Evolutionary conservation across 2,113 vertebrate species (phyloP).

Genomic region (Octodon degus): DNA sequence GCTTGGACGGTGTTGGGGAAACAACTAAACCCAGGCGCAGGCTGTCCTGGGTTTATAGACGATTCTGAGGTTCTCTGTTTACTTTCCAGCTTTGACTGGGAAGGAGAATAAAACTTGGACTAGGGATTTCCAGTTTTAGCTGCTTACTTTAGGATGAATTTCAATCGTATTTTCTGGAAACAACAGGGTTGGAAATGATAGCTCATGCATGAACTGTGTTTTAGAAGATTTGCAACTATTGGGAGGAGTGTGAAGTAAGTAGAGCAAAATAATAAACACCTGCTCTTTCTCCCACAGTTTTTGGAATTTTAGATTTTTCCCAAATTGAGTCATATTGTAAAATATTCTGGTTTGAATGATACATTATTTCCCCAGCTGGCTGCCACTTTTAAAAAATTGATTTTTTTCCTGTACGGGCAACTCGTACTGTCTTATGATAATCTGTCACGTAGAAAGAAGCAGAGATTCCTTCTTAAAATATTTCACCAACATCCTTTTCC

Average conservation of each 20-base stretch:
- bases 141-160: background rate
- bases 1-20: background rate
- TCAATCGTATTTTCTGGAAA: constrained; percentile 9
- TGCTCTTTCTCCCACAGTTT: background rate
- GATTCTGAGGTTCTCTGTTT: constrained; percentile 8
- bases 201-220: background rate
- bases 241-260: background rate
- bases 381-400: background rate
- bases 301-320: background rate
- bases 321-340: background rate
- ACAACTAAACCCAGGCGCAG: too few relatives aligned
- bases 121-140: background rate
- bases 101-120: constrained; percentile 9
- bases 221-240: background rate
- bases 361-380: background rate
- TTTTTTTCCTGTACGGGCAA: background rate
- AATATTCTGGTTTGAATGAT: background rate
- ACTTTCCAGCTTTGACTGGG: background rate
- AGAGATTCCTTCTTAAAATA: background rate
- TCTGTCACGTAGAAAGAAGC: constrained; percentile 21
- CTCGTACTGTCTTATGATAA: background rate
- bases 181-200: background rate
- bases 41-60: background rate
- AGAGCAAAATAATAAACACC: background rate
- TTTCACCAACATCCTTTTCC: background rate